These are phyloP conservation scores for Piaya cayana DNA, from an alignment of 2,113 vertebrate species.

Conservation along the genomic window DNA sequence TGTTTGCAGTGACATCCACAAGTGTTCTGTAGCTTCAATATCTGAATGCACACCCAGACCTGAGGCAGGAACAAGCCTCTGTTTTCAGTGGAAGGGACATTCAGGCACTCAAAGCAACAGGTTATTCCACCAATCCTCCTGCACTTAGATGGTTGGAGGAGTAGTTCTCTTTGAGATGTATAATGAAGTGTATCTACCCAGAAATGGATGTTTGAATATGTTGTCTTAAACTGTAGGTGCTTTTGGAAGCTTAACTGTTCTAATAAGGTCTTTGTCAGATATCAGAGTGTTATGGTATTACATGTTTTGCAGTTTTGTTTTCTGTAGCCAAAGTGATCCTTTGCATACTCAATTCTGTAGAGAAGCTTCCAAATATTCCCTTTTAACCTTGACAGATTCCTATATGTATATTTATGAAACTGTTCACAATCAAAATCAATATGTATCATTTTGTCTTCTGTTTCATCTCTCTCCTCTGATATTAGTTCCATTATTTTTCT, in stretches of 20 bases:
- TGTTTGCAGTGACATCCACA: neutral
- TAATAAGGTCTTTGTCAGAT: neutral
- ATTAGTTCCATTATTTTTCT: neutral
- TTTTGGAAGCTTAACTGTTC: neutral
- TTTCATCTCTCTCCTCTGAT: neutral
- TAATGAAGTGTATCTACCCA: neutral
- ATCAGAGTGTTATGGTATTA: neutral
- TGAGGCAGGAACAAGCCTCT: neutral
- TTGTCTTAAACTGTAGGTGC: neutral
- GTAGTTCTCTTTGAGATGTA: neutral
- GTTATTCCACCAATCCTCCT: neutral
- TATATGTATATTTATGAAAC: neutral
- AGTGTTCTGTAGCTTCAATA: neutral
- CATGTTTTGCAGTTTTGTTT: neutral
- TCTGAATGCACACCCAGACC: neutral
- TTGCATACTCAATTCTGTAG: neutral
- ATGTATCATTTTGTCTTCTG: neutral
- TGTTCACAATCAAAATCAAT: neutral
- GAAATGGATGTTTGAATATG: neutral
- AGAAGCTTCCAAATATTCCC: neutral
- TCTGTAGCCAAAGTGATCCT: neutral
- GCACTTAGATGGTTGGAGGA: neutral
- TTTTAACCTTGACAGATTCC: neutral
- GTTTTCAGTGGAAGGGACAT: neutral
- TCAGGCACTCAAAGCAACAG: neutral